Evolutionary conservation across 2,113 vertebrate genomes (phyloP), one percentile per base, ranked within the genome.

Genomic region (Parus major): DNA sequence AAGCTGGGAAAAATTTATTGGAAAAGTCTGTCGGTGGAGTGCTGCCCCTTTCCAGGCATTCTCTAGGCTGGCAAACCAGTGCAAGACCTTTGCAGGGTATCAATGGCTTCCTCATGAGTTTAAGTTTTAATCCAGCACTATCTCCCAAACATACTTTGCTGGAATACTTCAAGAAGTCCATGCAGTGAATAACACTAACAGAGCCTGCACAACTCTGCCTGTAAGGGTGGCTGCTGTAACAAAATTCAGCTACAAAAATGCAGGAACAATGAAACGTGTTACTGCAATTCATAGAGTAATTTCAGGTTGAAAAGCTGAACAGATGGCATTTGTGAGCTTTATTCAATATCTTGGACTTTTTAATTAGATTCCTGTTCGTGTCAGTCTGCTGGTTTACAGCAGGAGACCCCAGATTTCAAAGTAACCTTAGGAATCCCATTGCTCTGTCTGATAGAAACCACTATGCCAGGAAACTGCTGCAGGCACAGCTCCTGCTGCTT

Each of bases 301-400:
- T 93, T 85, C 73, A 93, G 73, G 71, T 60, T 86, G 42, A 79
- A 92, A 96, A 84, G 56, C 55, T 68, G 88, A 96, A 86, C 96
- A 97, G 89, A 97, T 96, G 96, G 94, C 77, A 88, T 69, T 84
- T 70, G 42, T 82, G 81, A 92, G 91, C 57, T 90, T 96, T 93
- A 96, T 33, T 95, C 82, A 78, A 9, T 55, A 78, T 81, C 80
- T 76, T 77, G 46, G 80, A 89, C 65, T 95, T 93, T 88, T 94
- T 97, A 96, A 97, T 97, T 97, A 97, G 89, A 87, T 92, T 94
- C 24, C 78, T 91, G 44, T 77, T 90, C 36, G 59, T 83, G 68
- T 92, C 72, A 82, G 53, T 83, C 82, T 82, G 78, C 78, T 84
- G 47, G 55, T 69, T 86, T 90, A 87, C 87, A 96, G 88, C 50